Conservation (phyloP, 1,140 invertebrate species). For the Zophobas morio region DNA sequence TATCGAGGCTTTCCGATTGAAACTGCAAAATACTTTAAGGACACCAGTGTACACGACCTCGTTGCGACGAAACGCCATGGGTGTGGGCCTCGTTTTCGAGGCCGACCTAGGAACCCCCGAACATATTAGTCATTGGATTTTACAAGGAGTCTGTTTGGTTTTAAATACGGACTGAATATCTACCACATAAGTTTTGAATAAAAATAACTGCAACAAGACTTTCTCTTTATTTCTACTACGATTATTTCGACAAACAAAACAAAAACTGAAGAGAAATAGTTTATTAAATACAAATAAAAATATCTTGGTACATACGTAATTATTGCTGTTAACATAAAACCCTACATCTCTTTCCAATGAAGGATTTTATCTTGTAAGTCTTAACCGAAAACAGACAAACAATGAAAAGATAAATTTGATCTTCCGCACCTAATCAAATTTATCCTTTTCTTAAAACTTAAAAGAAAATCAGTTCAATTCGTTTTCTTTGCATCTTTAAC, state of each 20-base stretch:
- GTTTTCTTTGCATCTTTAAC: conserved; percentile 85
- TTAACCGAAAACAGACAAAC: conserved; percentile 12
- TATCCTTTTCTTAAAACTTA: conserved; percentile 20
- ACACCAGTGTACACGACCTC: conserved; percentile 93
- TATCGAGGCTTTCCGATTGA: conserved; percentile 86
- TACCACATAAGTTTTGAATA: conserved; percentile 3
- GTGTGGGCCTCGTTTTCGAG: conserved; percentile 91
- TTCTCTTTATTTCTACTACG: neutral
- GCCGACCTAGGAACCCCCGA: conserved; percentile 85
- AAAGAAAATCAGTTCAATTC: conserved; percentile 70
- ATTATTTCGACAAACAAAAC: conserved; percentile 5
- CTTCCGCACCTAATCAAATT: conserved; percentile 56
- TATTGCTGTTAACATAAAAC: conserved; percentile 22
- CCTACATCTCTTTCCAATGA: conserved; percentile 4
- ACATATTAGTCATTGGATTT: conserved; percentile 88
- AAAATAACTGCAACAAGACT: neutral
- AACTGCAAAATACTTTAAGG: conserved; percentile 88
- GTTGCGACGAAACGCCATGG: conserved; percentile 87
- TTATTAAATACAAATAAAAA: conserved; percentile 51
- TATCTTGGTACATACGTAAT: conserved; percentile 58
- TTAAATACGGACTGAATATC: conserved; percentile 80
- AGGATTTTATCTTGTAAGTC: conserved; percentile 26
- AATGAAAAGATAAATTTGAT: conserved; percentile 55
- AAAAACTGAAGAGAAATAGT: conserved; percentile 10
- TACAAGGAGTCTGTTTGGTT: conserved; percentile 89